A percentile compares a stretch with the other conserved stretches of the same genome.
phyloP scores from a whole-genome alignment of 2,113 vertebrate genomes.

The Heterochromis multidens region DNA sequence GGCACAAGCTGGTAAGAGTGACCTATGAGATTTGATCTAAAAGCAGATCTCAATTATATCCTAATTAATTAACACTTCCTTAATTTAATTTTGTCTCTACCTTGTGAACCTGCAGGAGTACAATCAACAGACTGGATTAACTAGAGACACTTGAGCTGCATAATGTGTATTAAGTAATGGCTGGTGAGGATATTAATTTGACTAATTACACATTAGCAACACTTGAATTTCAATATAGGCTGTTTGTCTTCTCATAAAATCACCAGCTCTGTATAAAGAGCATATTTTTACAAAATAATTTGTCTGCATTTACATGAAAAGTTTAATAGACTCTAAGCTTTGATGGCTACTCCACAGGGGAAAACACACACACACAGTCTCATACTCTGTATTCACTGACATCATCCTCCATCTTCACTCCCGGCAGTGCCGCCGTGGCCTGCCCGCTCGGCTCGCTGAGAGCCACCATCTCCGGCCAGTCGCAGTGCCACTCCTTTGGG shows the following conservation, averaged over 20 bases:
- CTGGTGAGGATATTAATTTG: constrained; percentile 21
- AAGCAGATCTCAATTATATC: neutral
- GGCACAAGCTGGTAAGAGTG: neutral
- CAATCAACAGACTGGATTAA: constrained; percentile 19
- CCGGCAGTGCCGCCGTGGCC: constrained; percentile 57
- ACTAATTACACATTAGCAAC: constrained; percentile 22
- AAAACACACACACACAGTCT: neutral
- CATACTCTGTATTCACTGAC: constrained; percentile 76
- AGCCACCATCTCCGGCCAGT: constrained; percentile 87
- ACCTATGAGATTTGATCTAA: neutral
- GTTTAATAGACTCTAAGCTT: neutral
- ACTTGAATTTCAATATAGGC: neutral
- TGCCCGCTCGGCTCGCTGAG: constrained; percentile 81
- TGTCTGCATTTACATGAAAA: neutral
- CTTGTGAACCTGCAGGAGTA: neutral
- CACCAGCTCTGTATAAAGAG: neutral
- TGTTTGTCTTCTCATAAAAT: neutral
- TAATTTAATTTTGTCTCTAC: neutral
- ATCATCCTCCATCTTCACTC: constrained; percentile 89
- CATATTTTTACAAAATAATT: neutral
- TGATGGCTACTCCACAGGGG: neutral
- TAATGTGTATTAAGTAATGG: constrained; percentile 30
- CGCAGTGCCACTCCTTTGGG: constrained; percentile 83
- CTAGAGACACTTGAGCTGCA: constrained; percentile 14
- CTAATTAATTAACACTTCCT: neutral